Conservation (phyloP, 2,797 vertebrate genomes). For the Tympanoctomys barrerae region DNA sequence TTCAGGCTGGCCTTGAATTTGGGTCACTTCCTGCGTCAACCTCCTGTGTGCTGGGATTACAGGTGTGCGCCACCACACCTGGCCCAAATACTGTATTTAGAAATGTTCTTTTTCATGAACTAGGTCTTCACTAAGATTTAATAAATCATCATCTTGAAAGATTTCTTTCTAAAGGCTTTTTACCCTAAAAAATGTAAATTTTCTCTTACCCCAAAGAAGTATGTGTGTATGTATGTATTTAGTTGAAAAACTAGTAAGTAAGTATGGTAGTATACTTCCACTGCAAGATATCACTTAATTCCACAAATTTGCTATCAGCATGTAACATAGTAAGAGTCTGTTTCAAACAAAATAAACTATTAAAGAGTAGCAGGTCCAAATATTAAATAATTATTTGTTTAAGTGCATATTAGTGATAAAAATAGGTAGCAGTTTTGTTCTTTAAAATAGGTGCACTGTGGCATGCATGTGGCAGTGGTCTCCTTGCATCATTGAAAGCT, state of each 20-base stretch:
- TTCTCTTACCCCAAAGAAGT: neutral
- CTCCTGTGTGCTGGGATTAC: neutral
- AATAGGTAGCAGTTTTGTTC: neutral
- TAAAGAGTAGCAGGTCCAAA: neutral
- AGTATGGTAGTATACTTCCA: neutral
- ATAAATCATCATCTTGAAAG: constrained; percentile 36
- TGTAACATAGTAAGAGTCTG: neutral
- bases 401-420: neutral
- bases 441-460: constrained; percentile 10
- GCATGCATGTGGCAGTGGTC: neutral
- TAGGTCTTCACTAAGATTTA: neutral
- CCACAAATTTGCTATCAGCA: neutral
- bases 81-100: neutral
- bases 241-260: constrained; percentile 43
- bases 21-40: neutral
- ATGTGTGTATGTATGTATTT: neutral
- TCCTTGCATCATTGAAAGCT: neutral
- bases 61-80: neutral
- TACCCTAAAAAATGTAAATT: constrained; percentile 17
- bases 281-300: neutral
- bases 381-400: neutral
- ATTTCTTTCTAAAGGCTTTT: neutral
- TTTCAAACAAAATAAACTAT: neutral
- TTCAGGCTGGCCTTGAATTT: neutral
- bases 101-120: neutral